A percentile compares a stretch with the other conserved stretches of the same genome.
These are phyloP conservation scores for Rhombomys opimus DNA, from an alignment of 2,113 vertebrate genomes.

Conservation along the genomic window DNA sequence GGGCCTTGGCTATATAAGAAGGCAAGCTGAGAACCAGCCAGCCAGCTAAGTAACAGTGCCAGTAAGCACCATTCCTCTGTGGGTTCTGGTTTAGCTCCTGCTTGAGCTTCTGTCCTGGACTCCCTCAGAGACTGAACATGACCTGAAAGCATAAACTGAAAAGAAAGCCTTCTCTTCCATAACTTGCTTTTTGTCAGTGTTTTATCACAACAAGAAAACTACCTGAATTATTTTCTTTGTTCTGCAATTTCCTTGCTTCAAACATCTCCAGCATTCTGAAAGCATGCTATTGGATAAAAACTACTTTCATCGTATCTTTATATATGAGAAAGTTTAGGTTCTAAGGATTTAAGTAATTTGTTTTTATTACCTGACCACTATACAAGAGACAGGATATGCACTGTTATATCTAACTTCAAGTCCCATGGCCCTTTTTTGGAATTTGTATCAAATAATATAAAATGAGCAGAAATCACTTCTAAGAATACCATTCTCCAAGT, in stretches of 20 bases:
- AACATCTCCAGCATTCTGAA: not conserved
- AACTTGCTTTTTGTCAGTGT: no score
- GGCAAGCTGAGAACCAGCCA: no score
- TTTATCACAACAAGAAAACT: not conserved
- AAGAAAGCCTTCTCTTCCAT: not conserved
- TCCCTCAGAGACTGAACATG: not conserved
- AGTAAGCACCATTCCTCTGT: no score
- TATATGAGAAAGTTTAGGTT: not conserved
- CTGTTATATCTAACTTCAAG: not conserved
- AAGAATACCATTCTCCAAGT: conserved; percentile 30
- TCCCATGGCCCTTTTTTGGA: not conserved
- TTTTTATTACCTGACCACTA: not conserved
- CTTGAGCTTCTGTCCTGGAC: not conserved
- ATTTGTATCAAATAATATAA: conserved; percentile 14
- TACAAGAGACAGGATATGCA: not conserved
- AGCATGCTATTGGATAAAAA: not conserved
- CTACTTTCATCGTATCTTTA: not conserved
- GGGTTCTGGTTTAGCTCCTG: not conserved
- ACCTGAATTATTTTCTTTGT: not conserved
- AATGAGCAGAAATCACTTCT: not conserved
- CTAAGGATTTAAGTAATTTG: conserved; percentile 28
- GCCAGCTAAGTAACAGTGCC: not conserved
- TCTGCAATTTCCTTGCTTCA: not conserved
- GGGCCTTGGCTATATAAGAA: not conserved
- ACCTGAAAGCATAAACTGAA: not conserved